These are phyloP conservation scores for Apodemia duryi DNA, from an alignment of 2,888 invertebrate species.

Conservation along the genomic window DNA sequence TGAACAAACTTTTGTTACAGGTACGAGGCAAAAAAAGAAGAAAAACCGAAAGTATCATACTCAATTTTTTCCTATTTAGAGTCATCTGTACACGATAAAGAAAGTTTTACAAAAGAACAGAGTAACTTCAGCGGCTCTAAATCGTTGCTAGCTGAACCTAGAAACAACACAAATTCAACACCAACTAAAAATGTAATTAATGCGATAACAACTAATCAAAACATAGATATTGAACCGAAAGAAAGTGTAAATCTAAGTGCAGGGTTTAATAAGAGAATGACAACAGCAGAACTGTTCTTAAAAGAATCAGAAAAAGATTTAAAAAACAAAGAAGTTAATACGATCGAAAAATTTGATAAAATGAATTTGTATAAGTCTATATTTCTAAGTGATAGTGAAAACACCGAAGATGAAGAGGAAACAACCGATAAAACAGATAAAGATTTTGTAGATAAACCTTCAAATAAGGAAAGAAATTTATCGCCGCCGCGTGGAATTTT, in stretches of 20 bases:
- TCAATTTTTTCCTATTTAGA: conserved; percentile 90
- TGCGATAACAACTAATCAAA: conserved; percentile 18
- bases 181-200: conserved; percentile 14
- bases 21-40: conserved; percentile 55
- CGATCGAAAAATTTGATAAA: conserved; percentile 71
- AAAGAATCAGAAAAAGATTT: conserved; percentile 63
- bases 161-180: conserved; percentile 17
- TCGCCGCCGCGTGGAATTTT: conserved; percentile 87
- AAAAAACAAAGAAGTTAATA: conserved; percentile 46
- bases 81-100: conserved; percentile 76
- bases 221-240: conserved; percentile 21
- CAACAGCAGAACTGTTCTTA: conserved; percentile 67
- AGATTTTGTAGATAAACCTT: conserved; percentile 57
- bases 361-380: conserved; percentile 93
- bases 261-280: conserved; percentile 54
- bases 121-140: conserved; percentile 64
- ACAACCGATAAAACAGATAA: conserved; percentile 25
- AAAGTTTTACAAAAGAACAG: conserved; percentile 73
- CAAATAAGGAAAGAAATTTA: conserved; percentile 80
- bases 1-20: conserved; percentile 40
- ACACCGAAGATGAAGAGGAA: conserved; percentile 62
- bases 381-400: conserved; percentile 89
- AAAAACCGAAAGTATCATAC: conserved; percentile 82
- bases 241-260: neutral
- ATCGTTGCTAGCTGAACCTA: conserved; percentile 40